Base-by-base conservation (phyloP, 2,113 vertebrate genomes). In the Megalops atlanticus region DNA sequence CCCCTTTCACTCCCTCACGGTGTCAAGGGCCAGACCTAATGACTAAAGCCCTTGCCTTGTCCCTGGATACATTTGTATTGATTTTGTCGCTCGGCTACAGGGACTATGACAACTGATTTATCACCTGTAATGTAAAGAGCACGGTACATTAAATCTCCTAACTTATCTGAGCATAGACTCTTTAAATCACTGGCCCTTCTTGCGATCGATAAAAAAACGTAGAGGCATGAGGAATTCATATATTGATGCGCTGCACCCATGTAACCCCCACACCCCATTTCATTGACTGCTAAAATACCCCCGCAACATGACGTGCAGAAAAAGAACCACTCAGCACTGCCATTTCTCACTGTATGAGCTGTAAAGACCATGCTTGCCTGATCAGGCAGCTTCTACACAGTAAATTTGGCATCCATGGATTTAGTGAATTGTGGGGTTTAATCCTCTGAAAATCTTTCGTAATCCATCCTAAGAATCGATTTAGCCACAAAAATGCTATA, bases 21-120 rank as follows among this genome's bases (percentile, higher is more conserved):
- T 79, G 79, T 83, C 75, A 88, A 85, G 78, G 82, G 81, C 74
- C 75, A 84, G 35, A 47, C 43, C 77, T 84, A 86, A 83, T 87
- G 80, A 78, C 88, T 54, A 38, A 83, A 24, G 82, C 81, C 52
- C 71, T 82, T 52, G 40, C 82, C 84, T 74, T 77, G 84, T 84
- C 85, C 79, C 75, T 78, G 70, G 83, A 89, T 86, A 86, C 90
- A 87, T 83, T 79, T 43, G 81, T 90, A 92, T 91, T 89, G 92
- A 91, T 90, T 90, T 86, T 88, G 86, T 89, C 85, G 80, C 82
- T 68, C 72, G 74, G 75, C 58, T 45, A 85, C 77, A 80, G 78
- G 77, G 39, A 47, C 77, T 76, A 81, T 83, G 87, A 88, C 88
- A 86, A 83, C 87, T 90, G 84, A 91, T 90, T 83, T 86, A 92